A percentile compares a stretch with the other conserved stretches of the same genome.
Conservation (phyloP, 2,113 vertebrate genomes). For the Sisor rabdophorus region DNA sequence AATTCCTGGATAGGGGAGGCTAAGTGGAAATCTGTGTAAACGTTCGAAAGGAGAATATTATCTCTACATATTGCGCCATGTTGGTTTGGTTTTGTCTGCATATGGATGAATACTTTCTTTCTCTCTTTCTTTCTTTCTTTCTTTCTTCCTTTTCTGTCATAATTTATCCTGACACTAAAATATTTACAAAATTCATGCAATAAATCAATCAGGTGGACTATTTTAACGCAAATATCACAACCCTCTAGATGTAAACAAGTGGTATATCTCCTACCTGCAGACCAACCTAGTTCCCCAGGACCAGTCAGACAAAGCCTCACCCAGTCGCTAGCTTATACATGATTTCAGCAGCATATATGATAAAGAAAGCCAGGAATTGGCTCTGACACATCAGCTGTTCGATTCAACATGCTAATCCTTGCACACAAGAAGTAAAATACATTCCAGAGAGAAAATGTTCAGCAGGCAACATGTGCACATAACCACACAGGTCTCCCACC, state of each 20-base stretch:
- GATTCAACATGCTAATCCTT: slow-evolving; percentile 32
- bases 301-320: slow-evolving; percentile 21
- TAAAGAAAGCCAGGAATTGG: slow-evolving; percentile 1
- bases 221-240: slow-evolving; percentile 27
- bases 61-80: slow-evolving; percentile 8
- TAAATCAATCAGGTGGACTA: slow-evolving; percentile 26
- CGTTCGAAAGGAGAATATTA: slow-evolving; percentile 37
- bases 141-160: not conserved
- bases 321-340: no score
- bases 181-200: not conserved
- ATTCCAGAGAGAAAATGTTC: slow-evolving; percentile 7
- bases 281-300: not conserved
- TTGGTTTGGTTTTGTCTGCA: not conserved
- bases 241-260: slow-evolving; percentile 21
- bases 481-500: slow-evolving; percentile 10
- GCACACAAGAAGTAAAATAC: slow-evolving; percentile 4
- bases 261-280: slow-evolving; percentile 28
- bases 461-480: not conserved
- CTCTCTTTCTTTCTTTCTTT: no score
- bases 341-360: not conserved
- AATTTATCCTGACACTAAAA: slow-evolving; percentile 14
- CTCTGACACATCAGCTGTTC: slow-evolving; percentile 24
- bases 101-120: not conserved
- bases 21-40: slow-evolving; percentile 19
- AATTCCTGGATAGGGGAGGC: slow-evolving; percentile 22